Conservation (phyloP, 1,140 invertebrate genomes). For the Nylanderia fulva region DNA sequence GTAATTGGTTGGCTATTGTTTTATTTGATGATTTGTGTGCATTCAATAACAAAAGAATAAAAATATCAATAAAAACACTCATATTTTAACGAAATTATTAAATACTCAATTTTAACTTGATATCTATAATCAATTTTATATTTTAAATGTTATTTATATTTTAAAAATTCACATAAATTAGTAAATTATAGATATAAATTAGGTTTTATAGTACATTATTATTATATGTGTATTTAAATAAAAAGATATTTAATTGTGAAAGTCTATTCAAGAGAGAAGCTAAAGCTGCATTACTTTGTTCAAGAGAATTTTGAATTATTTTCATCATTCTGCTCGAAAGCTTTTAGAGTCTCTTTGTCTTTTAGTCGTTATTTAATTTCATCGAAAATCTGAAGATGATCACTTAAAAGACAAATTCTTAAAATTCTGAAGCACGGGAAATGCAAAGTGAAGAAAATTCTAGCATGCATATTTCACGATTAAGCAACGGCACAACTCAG, state of each 20-base stretch:
- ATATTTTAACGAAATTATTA: background rate
- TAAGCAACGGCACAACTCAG: background rate
- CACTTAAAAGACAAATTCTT: constrained; percentile 26
- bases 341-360: constrained; percentile 2
- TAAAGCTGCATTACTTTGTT: background rate
- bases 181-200: no score
- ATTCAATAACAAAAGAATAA: background rate
- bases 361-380: constrained; percentile 22
- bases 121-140: constrained; percentile 1
- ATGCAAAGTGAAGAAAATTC: constrained; percentile 9
- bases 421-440: constrained; percentile 12
- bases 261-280: no score
- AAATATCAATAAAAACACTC: background rate
- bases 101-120: background rate
- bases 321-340: background rate
- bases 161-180: background rate
- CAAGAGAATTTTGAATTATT: constrained; percentile 49
- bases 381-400: constrained; percentile 1
- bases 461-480: background rate
- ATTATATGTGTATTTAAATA: no score
- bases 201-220: no score
- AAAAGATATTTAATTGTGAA: no score
- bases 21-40: no score
- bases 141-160: background rate
- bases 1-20: no score